Percentiles rank a stretch among this genome's conserved stretches.
Evolutionary conservation across 2,113 vertebrate genomes (phyloP).

Genomic region (Craseonycteris thonglongyai): DNA sequence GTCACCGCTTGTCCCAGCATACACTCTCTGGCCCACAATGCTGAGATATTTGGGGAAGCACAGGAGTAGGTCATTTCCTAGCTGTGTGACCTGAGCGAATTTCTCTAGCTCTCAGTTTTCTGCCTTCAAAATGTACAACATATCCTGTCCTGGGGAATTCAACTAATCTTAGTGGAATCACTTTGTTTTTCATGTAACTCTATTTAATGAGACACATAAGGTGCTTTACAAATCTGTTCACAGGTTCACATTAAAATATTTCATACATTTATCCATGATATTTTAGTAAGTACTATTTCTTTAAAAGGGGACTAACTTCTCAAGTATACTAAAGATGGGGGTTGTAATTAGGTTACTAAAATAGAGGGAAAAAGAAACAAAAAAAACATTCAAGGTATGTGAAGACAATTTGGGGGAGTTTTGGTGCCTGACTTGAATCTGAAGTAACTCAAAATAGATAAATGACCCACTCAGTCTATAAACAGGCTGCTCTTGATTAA

Average conservation of each 20-base stretch:
- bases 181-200: neutral
- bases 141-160: neutral
- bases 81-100: neutral
- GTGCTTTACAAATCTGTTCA: neutral
- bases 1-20: neutral
- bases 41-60: neutral
- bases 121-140: neutral
- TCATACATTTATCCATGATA: neutral
- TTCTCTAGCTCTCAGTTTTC: neutral
- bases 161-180: neutral
- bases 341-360: neutral
- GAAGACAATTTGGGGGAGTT: neutral
- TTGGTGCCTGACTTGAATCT: neutral
- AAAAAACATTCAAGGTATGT: neutral
- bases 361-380: too few species aligned
- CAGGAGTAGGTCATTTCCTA: neutral
- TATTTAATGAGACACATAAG: neutral
- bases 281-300: neutral
- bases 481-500: neutral
- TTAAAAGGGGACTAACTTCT: neutral
- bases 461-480: neutral
- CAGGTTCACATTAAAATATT: neutral
- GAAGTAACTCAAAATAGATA: neutral
- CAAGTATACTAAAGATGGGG: neutral
- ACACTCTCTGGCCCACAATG: too few species aligned